Conservation (phyloP, 2,888 invertebrate genomes). For the Agonopterix alstromeriana region DNA sequence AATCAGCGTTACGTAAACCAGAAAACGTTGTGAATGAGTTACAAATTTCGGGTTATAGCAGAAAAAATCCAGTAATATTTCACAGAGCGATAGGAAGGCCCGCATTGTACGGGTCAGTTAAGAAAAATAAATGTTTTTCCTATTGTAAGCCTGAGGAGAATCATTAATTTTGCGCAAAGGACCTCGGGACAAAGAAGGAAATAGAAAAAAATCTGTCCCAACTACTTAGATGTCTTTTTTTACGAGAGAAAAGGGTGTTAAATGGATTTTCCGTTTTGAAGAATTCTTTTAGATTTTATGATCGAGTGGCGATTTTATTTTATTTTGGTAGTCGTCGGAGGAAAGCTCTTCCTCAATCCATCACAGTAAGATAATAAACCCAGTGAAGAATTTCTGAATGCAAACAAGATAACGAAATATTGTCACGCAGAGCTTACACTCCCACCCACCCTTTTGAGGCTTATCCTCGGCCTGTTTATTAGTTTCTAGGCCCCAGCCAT, state of each 20-base stretch:
- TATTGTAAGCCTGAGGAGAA: conserved; percentile 35
- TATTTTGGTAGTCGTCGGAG: not conserved
- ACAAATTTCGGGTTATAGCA: not conserved
- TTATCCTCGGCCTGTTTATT: not conserved
- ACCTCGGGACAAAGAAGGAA: conserved; percentile 21
- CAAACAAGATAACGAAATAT: not conserved
- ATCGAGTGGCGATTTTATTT: conserved; percentile 11
- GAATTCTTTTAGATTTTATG: conserved; percentile 19
- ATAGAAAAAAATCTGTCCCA: conserved; percentile 19
- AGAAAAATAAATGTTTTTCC: conserved; percentile 37
- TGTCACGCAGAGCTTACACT: conserved; percentile 1
- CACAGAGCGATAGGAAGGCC: conserved; percentile 13
- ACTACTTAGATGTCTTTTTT: conserved; percentile 9
- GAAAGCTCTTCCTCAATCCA: conserved; percentile 1
- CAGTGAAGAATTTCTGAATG: too few species aligned
- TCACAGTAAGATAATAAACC: not conserved
- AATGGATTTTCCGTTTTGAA: conserved; percentile 9
- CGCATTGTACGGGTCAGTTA: conserved; percentile 28
- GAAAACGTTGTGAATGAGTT: conserved; percentile 2
- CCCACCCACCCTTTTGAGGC: not conserved
- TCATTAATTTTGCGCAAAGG: conserved; percentile 42
- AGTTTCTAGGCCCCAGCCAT: too few species aligned
- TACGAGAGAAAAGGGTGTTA: conserved; percentile 8
- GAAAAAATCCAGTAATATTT: conserved; percentile 8
- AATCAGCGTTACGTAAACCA: not conserved